Evolutionary conservation across 2,113 vertebrate species (phyloP).

Genomic region (Lynx canadensis): DNA sequence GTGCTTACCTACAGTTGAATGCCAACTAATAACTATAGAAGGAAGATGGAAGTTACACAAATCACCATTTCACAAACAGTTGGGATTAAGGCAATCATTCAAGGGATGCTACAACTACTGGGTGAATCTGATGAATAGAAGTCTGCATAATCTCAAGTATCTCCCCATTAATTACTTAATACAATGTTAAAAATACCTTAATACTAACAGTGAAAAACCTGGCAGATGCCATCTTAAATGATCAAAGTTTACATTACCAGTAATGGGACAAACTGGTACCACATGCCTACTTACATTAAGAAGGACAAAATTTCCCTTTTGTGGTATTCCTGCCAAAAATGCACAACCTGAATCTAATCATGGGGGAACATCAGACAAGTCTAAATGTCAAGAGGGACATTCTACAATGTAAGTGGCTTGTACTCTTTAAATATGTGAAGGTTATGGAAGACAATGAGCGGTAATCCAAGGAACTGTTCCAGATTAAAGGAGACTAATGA

Average conservation of each 20-base stretch:
- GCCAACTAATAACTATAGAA: neutral
- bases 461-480: neutral
- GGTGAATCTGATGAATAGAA: neutral
- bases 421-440: conserved; percentile 25
- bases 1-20: neutral
- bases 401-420: neutral
- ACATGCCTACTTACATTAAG: neutral
- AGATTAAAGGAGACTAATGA: conserved; percentile 12
- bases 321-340: conserved; percentile 8
- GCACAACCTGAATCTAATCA: neutral
- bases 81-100: neutral
- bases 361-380: neutral
- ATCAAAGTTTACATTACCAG: neutral
- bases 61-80: neutral
- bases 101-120: neutral
- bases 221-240: neutral
- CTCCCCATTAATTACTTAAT: neutral
- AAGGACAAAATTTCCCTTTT: neutral
- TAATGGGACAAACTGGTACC: neutral
- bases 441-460: neutral
- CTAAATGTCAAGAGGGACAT: neutral
- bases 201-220: neutral
- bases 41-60: neutral
- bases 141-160: neutral
- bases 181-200: conserved; percentile 17